Evolutionary conservation across 2,113 vertebrate species (phyloP), one percentile per base, ranked within the genome.

Genomic region (Choloepus hoffmanni): DNA sequence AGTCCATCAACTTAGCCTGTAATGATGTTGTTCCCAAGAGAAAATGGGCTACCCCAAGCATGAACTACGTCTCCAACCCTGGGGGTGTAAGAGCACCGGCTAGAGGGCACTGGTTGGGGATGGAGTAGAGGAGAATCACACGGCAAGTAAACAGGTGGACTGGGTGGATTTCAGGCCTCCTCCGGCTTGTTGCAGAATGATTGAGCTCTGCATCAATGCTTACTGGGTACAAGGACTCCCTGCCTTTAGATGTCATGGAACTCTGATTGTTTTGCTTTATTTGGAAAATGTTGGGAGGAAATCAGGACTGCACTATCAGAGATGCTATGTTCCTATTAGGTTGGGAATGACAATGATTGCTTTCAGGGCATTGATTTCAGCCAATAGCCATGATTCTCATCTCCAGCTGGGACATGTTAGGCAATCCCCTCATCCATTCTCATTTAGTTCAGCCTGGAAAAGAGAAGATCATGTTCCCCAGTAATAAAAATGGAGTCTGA

Each of bases 391-490:
- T 4, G 50, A 50, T 48, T 65, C 58, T 21, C 60, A 24, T 67
- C 63, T 90, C 89, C 85, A 96, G 93, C 92, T 95, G 93, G 1
- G 48, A 58, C 87, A 74, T 21, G 79, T 79, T 77, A 95, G 92
- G 74, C 58, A 30, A n/a, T 72, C 77, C 62, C 72, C 43, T 94
- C 88, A 82, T 90, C 79, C 33, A 24, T 94, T 58, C 50, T 16
- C 53, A 88, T 58, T 88, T 88, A 30, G n/a, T 70, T 68, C 62
- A 55, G 33, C 70, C 78, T 96, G 89, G 40, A 84, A 90, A 95
- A 36, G 36, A 96, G 96, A 96, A 97, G 85, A 76, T 45, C 0
- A 0, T 96, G 88, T 79, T 95, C 93, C 91, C 58, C 48, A 70
- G 24, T 63, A 67, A 92, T 68, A 83, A 92, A 84, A 90, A 81